These are phyloP conservation scores for Menidia menidia DNA, from an alignment of 2,797 vertebrate species.

Conservation along the genomic window DNA sequence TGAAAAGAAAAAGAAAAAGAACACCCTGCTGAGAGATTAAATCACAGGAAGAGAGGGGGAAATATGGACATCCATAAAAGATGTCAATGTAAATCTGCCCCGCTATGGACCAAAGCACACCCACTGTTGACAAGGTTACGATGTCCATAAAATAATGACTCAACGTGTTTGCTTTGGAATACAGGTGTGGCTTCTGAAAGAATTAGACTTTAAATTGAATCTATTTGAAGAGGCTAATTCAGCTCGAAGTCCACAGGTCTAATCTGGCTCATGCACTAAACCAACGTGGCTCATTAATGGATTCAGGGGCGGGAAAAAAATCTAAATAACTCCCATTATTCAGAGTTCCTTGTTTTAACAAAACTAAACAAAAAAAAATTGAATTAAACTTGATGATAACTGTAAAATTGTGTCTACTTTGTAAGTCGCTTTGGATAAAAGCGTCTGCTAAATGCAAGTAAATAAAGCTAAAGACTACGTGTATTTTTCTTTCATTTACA, in stretches of 20 bases:
- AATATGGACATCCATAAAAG: background rate
- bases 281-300: background rate
- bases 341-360: background rate
- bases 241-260: background rate
- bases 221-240: background rate
- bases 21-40: rapidly evolving
- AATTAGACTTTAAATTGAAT: background rate
- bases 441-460: no score
- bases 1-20: background rate
- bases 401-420: no score
- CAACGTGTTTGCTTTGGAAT: background rate
- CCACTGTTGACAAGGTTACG: background rate
- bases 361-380: background rate
- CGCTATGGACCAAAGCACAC: background rate
- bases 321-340: background rate
- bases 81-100: background rate
- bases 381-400: no score
- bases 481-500: no score
- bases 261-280: background rate
- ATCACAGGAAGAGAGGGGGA: background rate
- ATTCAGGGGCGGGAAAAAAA: background rate
- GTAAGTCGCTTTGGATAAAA: no score
- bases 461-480: no score
- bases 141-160: background rate
- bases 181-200: background rate